Percentiles rank a stretch among this genome's conserved stretches.
Conservation (phyloP, 2,888 invertebrate genomes). For the Brachynemurus nebulosus region DNA sequence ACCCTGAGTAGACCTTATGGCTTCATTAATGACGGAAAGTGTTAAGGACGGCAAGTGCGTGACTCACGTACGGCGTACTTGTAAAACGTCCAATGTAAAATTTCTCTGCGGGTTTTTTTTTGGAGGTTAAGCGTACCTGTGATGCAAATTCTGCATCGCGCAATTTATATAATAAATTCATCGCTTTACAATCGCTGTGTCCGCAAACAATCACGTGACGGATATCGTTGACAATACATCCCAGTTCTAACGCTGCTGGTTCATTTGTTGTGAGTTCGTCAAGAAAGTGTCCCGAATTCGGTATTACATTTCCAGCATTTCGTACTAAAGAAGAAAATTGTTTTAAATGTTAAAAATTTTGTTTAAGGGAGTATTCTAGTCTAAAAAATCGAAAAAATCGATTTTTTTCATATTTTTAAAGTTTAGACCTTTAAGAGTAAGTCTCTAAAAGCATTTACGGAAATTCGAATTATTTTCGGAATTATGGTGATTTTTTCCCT, state of each 20-base stretch:
- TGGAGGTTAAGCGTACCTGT: slow-evolving; percentile 34
- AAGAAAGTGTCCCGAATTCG: slow-evolving; percentile 76
- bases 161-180: slow-evolving; percentile 78
- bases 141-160: slow-evolving; percentile 65
- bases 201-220: slow-evolving; percentile 91
- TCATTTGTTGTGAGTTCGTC: slow-evolving; percentile 86
- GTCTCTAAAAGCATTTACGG: too few species aligned
- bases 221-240: slow-evolving; percentile 83
- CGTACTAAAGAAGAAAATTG: slow-evolving; percentile 72
- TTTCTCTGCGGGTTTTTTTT: too few species aligned
- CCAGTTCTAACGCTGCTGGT: slow-evolving; percentile 89
- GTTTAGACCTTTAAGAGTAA: too few species aligned
- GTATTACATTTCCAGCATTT: slow-evolving; percentile 93
- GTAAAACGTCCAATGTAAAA: too few species aligned
- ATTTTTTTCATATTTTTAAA: too few species aligned
- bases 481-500: too few species aligned
- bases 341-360: slow-evolving; percentile 5
- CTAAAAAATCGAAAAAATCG: too few species aligned
- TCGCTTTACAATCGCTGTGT: slow-evolving; percentile 97
- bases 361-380: too few species aligned
- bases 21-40: too few species aligned
- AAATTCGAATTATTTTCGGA: too few species aligned
- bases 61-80: too few species aligned
- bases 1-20: neutral
- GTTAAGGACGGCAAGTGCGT: too few species aligned